Conservation (phyloP, 2,888 invertebrate genomes). For the Lamellibrachia satsuma region DNA sequence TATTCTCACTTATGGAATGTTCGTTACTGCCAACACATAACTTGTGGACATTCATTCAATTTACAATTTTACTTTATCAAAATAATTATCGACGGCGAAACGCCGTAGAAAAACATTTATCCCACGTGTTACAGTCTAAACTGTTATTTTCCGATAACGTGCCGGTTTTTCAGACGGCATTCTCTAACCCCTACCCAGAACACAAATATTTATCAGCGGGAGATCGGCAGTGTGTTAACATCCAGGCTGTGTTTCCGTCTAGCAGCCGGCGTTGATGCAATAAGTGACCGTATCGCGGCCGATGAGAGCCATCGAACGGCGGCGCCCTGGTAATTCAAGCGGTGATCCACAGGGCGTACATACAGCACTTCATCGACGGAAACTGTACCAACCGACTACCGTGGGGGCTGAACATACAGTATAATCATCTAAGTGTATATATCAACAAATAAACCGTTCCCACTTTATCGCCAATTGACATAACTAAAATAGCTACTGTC, state of each 20-base stretch:
- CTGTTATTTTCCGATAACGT: background rate
- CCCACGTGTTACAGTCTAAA: background rate
- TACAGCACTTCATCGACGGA: background rate
- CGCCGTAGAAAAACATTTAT: background rate
- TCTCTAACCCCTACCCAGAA: background rate
- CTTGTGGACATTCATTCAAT: background rate
- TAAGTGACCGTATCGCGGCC: background rate
- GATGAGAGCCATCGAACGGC: background rate
- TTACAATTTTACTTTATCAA: background rate
- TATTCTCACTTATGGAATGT: background rate
- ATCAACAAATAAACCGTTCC: background rate
- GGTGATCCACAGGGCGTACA: background rate
- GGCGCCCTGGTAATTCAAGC: background rate
- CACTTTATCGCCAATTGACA: background rate
- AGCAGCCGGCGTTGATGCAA: background rate
- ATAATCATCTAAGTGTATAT: background rate
- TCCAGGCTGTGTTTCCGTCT: background rate
- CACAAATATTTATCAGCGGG: background rate
- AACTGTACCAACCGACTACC: background rate
- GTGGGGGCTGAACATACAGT: background rate
- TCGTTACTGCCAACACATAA: background rate
- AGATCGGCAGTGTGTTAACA: background rate
- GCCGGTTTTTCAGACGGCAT: background rate
- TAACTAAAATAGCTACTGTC: constrained; percentile 10
- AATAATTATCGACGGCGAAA: background rate